Conservation (phyloP, 2,888 invertebrate species). For the Atethmia centrago region DNA sequence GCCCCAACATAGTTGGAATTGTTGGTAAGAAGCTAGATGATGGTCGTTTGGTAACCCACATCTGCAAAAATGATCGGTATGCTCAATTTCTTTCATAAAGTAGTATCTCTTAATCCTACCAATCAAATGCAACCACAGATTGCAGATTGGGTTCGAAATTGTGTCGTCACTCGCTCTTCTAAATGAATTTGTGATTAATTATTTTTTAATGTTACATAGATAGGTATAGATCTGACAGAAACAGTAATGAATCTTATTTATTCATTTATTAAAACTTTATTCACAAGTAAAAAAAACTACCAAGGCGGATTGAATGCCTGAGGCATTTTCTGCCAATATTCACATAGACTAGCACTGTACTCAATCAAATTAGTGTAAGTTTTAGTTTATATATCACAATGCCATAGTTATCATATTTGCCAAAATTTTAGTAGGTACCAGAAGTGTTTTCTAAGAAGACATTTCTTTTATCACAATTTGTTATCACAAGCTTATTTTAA, state of each 20-base stretch:
- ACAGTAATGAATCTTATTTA: constrained; percentile 3
- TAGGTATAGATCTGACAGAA: constrained; percentile 22
- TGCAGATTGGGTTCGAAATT: background rate
- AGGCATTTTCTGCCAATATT: no score
- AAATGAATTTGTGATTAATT: constrained; percentile 19
- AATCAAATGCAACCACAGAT: background rate
- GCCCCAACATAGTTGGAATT: constrained; percentile 23
- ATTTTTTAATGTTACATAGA: background rate
- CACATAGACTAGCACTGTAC: constrained; percentile 21
- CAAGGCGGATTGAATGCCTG: no score
- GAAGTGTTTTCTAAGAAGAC: constrained; percentile 30
- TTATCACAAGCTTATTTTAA: constrained; percentile 34
- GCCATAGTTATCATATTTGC: constrained; percentile 37
- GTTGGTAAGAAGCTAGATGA: constrained; percentile 9
- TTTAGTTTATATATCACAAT: constrained; percentile 15
- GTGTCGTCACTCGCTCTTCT: background rate
- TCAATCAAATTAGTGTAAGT: constrained; percentile 1
- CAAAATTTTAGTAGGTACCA: constrained; percentile 36
- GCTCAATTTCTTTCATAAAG: background rate
- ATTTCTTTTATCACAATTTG: constrained; percentile 25
- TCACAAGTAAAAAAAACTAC: no score
- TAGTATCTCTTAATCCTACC: background rate
- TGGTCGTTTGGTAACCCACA: background rate
- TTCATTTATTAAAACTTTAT: no score
- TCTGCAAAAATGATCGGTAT: constrained; percentile 1